Conservation (phyloP, 2,113 vertebrate species). For the Rhombomys opimus region DNA sequence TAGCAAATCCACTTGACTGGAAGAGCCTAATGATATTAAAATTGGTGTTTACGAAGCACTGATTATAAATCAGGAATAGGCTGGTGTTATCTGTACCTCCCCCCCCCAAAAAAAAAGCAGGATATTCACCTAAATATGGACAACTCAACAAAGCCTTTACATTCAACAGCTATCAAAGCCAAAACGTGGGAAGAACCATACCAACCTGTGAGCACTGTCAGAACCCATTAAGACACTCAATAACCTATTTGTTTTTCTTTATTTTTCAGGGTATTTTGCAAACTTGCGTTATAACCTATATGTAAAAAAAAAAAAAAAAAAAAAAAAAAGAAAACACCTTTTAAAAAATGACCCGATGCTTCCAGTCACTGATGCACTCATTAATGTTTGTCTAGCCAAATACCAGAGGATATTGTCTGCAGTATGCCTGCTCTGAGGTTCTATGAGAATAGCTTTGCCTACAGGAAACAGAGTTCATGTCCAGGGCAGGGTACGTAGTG, state of each 20-base stretch:
- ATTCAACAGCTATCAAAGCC: background rate
- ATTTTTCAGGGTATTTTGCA: slow-evolving; percentile 24
- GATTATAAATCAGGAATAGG: slow-evolving; percentile 79
- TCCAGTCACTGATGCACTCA: slow-evolving; percentile 66
- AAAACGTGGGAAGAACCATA: background rate
- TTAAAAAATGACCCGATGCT: background rate
- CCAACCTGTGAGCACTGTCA: background rate
- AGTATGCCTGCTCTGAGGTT: background rate
- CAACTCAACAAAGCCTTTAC: slow-evolving; percentile 39
- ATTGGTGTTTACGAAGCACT: slow-evolving; percentile 44
- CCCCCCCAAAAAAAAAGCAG: background rate
- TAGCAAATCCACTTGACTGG: slow-evolving; percentile 41
- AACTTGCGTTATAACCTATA: background rate
- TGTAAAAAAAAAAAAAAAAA: background rate
- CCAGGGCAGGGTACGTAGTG: background rate
- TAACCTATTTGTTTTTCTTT: slow-evolving; percentile 26
- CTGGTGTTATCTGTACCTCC: slow-evolving; percentile 3
- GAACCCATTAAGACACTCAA: background rate
- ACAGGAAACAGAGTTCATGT: background rate
- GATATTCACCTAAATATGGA: slow-evolving; percentile 59
- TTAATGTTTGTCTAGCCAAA: slow-evolving; percentile 17
- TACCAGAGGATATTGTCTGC: background rate
- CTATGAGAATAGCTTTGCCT: background rate
- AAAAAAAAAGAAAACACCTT: background rate
- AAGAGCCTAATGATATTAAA: slow-evolving; percentile 59